These are phyloP conservation scores for Laticauda laticaudata DNA, from an alignment of 2,113 vertebrate genomes.

Conservation along the genomic window DNA sequence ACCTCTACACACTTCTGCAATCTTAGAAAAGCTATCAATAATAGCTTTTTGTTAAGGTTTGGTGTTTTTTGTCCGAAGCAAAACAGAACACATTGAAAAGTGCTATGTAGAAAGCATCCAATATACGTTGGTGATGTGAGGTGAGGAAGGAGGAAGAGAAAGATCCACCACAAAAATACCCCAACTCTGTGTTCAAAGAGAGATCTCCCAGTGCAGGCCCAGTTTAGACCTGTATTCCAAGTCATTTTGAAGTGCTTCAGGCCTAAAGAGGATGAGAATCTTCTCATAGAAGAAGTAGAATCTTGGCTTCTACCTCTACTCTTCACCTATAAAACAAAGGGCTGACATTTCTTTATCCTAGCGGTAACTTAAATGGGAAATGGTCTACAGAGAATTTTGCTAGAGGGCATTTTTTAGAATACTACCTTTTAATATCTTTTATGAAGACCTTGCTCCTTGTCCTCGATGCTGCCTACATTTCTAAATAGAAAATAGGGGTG, in stretches of 20 bases:
- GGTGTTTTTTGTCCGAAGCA: rapidly evolving
- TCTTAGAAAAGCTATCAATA: rapidly evolving
- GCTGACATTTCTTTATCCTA: conserved; percentile 30
- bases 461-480: conserved; percentile 10
- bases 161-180: not conserved
- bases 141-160: conserved; percentile 20
- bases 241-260: not conserved
- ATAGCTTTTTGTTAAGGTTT: not conserved
- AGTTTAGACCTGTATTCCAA: not conserved
- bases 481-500: not conserved
- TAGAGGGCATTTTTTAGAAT: conserved; percentile 1
- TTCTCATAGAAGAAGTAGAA: not conserved
- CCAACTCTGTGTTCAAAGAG: conserved; percentile 24
- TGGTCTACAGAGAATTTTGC: not conserved
- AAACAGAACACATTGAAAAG: not conserved
- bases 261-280: not conserved
- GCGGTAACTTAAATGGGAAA: conserved; percentile 28
- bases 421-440: conserved; percentile 2
- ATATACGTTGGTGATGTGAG: not conserved
- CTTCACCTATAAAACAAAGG: not conserved
- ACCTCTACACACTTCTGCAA: rapidly evolving
- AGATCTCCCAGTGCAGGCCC: conserved; percentile 1
- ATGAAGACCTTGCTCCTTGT: not conserved
- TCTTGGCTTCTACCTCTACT: not conserved
- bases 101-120: not conserved